A percentile compares a stretch with the other conserved stretches of the same genome.
Evolutionary conservation across 2,113 vertebrate species (phyloP).

Genomic region (Laterallus jamaicensis): DNA sequence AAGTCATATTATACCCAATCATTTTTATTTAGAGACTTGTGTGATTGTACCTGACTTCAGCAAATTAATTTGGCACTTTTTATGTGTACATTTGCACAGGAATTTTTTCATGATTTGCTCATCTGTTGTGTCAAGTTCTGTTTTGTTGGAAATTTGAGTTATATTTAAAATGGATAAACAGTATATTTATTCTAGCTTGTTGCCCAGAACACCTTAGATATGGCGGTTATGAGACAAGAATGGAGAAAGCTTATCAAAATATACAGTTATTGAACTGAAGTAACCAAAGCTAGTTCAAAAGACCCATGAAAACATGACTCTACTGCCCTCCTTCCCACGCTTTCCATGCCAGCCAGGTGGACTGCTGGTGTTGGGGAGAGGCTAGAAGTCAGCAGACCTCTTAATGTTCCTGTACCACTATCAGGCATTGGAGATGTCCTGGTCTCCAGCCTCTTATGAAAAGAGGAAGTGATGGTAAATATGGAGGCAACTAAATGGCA

Average conservation of each 20-base stretch:
- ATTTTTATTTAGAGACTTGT: neutral
- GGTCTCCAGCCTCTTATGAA: neutral
- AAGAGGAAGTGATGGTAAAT: neutral
- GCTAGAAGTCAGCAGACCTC: neutral
- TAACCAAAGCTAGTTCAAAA: neutral
- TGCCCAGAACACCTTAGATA: neutral
- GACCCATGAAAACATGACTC: neutral
- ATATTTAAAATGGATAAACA: neutral
- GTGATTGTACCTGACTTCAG: neutral
- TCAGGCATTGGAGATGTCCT: neutral
- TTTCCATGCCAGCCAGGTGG: fast-evolving
- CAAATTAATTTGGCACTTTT: neutral
- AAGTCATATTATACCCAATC: fast-evolving
- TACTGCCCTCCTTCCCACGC: neutral
- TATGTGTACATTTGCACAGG: fast-evolving
- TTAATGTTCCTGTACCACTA: fast-evolving
- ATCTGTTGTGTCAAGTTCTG: neutral
- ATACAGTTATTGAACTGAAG: neutral
- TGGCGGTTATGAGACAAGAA: neutral
- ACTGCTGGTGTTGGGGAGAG: neutral
- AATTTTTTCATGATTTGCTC: neutral
- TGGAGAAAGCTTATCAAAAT: neutral
- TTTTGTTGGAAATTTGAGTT: neutral
- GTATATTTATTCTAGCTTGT: neutral
- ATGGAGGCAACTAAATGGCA: neutral